Percentiles rank a stretch among this genome's conserved stretches.
Evolutionary conservation across 2,113 vertebrate species (phyloP).

Genomic region (Rattus rattus): DNA sequence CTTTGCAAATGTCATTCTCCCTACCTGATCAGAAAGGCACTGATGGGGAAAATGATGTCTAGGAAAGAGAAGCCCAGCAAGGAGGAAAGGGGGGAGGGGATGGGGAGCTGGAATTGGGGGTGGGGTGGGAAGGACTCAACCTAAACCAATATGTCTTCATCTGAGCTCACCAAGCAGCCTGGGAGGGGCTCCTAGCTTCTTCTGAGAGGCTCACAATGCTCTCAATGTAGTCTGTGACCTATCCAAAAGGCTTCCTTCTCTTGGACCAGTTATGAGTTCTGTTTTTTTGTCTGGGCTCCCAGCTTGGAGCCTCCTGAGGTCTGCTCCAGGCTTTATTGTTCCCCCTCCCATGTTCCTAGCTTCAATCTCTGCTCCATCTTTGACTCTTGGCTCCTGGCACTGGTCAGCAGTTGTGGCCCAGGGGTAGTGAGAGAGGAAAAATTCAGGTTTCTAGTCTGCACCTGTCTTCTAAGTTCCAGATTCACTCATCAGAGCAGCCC

Average conservation of each 20-base stretch:
- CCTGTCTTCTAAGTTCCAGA: not conserved
- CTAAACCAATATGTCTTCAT: not conserved
- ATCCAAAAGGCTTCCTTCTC: not conserved
- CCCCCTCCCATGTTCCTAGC: rapidly evolving
- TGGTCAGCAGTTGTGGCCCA: not conserved
- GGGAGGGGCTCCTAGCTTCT: not conserved
- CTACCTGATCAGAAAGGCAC: conserved; percentile 26
- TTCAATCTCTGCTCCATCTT: not conserved
- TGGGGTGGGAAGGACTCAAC: not conserved
- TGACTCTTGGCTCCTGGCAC: not conserved
- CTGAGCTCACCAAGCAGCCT: not conserved
- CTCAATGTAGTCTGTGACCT: not conserved
- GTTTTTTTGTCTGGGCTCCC: not conserved
- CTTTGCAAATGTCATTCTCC: conserved; percentile 59
- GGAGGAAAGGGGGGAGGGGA: not conserved
- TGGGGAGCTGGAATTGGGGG: not conserved
- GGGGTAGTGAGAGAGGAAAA: not conserved
- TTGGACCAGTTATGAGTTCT: rapidly evolving
- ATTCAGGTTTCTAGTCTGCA: not conserved
- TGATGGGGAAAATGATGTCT: conserved; percentile 38
- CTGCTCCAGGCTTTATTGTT: too few species aligned
- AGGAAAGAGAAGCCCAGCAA: not conserved
- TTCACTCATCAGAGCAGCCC: not conserved
- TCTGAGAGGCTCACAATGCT: not conserved
- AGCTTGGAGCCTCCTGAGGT: not conserved